These are phyloP conservation scores for Neotoma lepida DNA, from an alignment of 2,113 vertebrate genomes.

Conservation along the genomic window DNA sequence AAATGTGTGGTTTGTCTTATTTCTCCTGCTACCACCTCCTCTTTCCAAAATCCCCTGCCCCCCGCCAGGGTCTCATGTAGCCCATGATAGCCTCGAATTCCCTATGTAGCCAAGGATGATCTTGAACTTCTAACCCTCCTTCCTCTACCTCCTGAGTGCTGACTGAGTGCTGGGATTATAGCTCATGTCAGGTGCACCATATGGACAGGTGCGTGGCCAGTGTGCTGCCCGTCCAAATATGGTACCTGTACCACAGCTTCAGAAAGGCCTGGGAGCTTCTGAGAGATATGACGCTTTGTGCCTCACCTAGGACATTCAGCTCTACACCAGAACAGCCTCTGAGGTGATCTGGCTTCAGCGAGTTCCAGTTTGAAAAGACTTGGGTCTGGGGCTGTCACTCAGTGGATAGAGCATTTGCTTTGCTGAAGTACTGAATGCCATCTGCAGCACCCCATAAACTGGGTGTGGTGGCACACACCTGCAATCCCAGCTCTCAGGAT, in stretches of 20 bases:
- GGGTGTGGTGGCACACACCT: too few species aligned
- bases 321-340: neutral
- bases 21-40: neutral
- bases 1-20: accelerated
- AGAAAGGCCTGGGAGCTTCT: neutral
- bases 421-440: neutral
- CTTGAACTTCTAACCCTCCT: neutral
- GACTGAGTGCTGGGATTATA: neutral
- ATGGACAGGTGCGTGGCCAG: neutral
- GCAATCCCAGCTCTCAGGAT: too few species aligned
- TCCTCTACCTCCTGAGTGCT: neutral
- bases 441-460: neutral
- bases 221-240: accelerated
- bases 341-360: neutral
- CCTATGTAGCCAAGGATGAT: neutral
- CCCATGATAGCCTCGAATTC: neutral
- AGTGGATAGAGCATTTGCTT: neutral
- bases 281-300: neutral
- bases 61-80: neutral
- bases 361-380: neutral
- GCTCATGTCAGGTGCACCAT: neutral
- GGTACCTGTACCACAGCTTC: neutral
- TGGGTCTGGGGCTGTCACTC: neutral
- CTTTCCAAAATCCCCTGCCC: neutral
- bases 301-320: accelerated